Conservation (phyloP, 1,140 invertebrate species). For the Trissolcus basalis region DNA sequence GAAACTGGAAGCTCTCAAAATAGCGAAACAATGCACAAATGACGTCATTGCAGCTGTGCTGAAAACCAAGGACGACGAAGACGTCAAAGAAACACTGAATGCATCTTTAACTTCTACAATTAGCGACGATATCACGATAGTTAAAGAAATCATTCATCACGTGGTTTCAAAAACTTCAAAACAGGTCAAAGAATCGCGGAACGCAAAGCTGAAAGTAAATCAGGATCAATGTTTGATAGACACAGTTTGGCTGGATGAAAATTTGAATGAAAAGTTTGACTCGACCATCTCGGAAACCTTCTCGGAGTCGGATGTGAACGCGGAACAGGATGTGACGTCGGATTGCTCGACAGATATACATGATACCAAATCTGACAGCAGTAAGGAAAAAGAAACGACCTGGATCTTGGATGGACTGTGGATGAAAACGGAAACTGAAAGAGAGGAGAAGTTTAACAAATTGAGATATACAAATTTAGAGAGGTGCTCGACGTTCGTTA, state of each 20-base stretch:
- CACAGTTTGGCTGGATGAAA: conserved; percentile 11
- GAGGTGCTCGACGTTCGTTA: conserved; percentile 20
- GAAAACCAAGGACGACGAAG: neutral
- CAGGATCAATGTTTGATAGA: neutral
- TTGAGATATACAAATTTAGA: conserved; percentile 33
- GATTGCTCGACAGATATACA: conserved; percentile 53
- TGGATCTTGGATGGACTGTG: conserved; percentile 51
- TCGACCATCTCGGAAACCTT: conserved; percentile 11
- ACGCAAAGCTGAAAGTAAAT: conserved; percentile 21
- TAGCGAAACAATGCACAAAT: conserved; percentile 44
- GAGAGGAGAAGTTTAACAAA: conserved; percentile 30
- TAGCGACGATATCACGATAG: conserved; percentile 51
- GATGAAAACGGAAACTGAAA: conserved; percentile 30
- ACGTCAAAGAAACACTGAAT: conserved; percentile 2
- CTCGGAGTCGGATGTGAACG: conserved; percentile 44
- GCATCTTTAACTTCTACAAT: conserved; percentile 3
- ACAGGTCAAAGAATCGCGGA: conserved; percentile 59
- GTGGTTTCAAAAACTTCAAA: conserved; percentile 52
- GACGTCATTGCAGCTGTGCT: conserved; percentile 10
- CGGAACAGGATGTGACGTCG: conserved; percentile 58
- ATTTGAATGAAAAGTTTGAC: conserved; percentile 17
- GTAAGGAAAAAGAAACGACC: conserved; percentile 57
- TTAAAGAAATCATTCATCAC: conserved; percentile 67
- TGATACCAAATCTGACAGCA: conserved; percentile 65
- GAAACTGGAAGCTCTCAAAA: conserved; percentile 44